phyloP scores from a whole-genome alignment of 2,888 invertebrate species.

The Netelia inedita region DNA sequence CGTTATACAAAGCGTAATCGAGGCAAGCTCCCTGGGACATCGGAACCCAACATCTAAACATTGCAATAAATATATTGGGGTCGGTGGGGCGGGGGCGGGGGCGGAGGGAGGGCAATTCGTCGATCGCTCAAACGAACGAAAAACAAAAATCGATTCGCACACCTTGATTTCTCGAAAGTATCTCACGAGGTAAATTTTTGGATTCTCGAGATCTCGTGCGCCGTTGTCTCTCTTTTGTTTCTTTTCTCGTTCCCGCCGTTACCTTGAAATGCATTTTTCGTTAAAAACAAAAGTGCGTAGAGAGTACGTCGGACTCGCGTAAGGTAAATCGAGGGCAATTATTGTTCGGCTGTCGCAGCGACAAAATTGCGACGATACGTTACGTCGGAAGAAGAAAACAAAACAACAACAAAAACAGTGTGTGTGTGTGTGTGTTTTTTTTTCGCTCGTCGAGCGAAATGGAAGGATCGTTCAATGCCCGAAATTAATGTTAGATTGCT shows the following conservation, averaged over 20 bases:
- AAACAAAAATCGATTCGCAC: conserved; percentile 41
- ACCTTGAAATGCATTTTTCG: too few relatives aligned
- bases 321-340: too few relatives aligned
- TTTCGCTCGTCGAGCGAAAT: conserved; percentile 23
- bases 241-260: too few relatives aligned
- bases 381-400: background rate
- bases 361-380: background rate
- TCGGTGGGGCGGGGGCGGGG: conserved; percentile 8
- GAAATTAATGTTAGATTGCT: conserved; percentile 39
- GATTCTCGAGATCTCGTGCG: background rate
- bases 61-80: conserved; percentile 24
- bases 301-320: too few relatives aligned
- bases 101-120: too few relatives aligned
- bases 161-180: background rate
- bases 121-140: background rate
- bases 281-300: too few relatives aligned
- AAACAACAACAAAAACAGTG: too few relatives aligned
- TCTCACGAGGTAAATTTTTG: background rate
- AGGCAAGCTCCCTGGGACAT: conserved; percentile 45
- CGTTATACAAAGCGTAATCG: conserved; percentile 16
- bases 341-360: background rate
- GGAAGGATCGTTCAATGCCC: conserved; percentile 40
- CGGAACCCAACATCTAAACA: conserved; percentile 30
- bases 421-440: conserved; percentile 7
- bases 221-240: too few relatives aligned